Conservation (phyloP, 2,797 vertebrate species). For the Rhabdomys pumilio region DNA sequence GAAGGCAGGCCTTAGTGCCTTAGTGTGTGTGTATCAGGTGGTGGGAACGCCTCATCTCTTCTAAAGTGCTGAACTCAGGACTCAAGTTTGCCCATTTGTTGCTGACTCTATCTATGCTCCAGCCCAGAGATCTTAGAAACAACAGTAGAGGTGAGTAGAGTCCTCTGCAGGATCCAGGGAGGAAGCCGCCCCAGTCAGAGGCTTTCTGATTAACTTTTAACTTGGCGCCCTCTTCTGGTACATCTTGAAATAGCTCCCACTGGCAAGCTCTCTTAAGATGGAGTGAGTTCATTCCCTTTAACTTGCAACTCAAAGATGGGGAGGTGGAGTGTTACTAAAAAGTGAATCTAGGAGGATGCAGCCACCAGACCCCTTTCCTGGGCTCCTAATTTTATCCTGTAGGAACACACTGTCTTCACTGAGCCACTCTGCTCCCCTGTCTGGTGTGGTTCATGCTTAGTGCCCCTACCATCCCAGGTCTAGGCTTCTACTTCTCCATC, state of each 20-base stretch:
- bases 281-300: background rate
- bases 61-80: slow-evolving; percentile 29
- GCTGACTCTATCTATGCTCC: background rate
- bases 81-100: background rate
- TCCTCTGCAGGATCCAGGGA: background rate
- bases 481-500: background rate
- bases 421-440: background rate
- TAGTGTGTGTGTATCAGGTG: background rate
- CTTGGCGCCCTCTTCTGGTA: slow-evolving; percentile 80
- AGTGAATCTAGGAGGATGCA: background rate
- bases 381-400: background rate
- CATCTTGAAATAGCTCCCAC: slow-evolving; percentile 56
- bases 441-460: background rate
- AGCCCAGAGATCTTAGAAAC: background rate
- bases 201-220: background rate
- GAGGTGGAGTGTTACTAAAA: background rate
- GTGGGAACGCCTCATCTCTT: background rate
- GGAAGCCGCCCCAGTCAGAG: background rate
- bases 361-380: background rate
- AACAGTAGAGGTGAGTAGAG: background rate
- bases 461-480: background rate
- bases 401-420: background rate
- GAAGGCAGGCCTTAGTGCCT: background rate
- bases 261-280: background rate
- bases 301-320: background rate